These are phyloP conservation scores for Conomelus anceps DNA, from an alignment of 2,888 invertebrate species.

Conservation along the genomic window DNA sequence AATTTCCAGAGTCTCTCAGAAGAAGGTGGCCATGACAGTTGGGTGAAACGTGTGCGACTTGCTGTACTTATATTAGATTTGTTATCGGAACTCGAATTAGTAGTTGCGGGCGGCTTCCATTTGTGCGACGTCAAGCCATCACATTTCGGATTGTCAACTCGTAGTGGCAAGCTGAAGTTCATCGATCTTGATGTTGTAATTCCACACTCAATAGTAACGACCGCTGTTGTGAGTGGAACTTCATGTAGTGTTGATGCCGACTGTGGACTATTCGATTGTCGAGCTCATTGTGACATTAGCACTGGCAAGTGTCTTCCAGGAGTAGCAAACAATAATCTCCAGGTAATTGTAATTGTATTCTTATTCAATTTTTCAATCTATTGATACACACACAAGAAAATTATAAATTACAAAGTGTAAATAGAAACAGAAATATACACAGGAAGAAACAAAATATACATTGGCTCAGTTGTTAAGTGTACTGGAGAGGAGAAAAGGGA, in stretches of 20 bases:
- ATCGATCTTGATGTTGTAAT: constrained; percentile 58
- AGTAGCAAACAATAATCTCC: constrained; percentile 57
- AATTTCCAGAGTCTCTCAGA: constrained; percentile 42
- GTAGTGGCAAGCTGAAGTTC: constrained; percentile 46
- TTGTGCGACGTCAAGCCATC: constrained; percentile 57
- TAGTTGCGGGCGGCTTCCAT: constrained; percentile 54
- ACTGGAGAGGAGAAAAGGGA: too few species aligned
- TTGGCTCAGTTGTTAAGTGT: too few species aligned
- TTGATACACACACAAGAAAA: neutral
- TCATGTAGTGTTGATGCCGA: constrained; percentile 53
- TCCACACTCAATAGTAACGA: constrained; percentile 49
- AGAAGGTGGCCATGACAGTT: constrained; percentile 50
- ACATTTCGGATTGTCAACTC: constrained; percentile 29
- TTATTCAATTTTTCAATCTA: neutral
- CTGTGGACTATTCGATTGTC: constrained; percentile 61
- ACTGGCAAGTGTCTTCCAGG: constrained; percentile 49
- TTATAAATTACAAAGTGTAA: too few species aligned
- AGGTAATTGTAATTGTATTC: constrained; percentile 34
- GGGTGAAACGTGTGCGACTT: constrained; percentile 51
- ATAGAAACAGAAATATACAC: too few species aligned
- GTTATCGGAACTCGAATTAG: constrained; percentile 51
- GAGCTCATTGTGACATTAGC: constrained; percentile 51
- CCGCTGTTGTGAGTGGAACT: constrained; percentile 45
- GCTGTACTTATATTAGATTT: constrained; percentile 56
- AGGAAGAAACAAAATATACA: too few species aligned